Evolutionary conservation across 2,113 vertebrate species (phyloP).

Genomic region (Ahaetulla prasina): DNA sequence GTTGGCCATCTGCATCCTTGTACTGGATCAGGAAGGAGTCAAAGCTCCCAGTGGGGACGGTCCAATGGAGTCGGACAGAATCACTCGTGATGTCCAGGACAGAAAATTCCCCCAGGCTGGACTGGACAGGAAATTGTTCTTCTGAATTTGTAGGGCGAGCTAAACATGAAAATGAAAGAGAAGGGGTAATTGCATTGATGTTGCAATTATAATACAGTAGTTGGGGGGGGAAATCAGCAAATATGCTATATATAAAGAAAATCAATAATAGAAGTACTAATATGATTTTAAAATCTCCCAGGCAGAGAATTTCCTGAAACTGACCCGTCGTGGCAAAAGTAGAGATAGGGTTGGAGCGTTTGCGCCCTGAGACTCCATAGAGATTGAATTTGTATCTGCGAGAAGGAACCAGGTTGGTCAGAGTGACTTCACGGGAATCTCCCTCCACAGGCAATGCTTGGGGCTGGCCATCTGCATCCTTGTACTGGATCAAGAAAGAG

Average conservation of each 20-base stretch:
- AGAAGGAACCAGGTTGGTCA: conserved; percentile 41
- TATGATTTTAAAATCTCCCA: background rate
- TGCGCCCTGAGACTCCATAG: conserved; percentile 39
- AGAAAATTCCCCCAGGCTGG: background rate
- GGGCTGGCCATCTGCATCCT: conserved; percentile 20
- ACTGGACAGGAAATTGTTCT: background rate
- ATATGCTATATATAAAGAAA: background rate
- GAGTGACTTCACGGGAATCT: conserved; percentile 10
- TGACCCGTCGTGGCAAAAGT: background rate
- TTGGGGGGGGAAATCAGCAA: background rate
- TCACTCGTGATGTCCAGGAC: background rate
- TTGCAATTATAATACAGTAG: background rate
- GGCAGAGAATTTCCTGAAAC: background rate
- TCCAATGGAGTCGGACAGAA: too few relatives aligned
- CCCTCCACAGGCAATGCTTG: conserved; percentile 44
- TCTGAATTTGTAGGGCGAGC: too few relatives aligned
- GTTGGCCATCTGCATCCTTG: too few relatives aligned
- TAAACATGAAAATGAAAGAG: too few relatives aligned
- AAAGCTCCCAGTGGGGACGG: background rate
- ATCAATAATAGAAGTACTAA: background rate
- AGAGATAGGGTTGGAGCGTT: conserved; percentile 37
- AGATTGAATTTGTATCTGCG: conserved; percentile 61
- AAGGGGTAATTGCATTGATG: background rate
- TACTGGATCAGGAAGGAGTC: background rate
- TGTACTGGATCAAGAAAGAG: conserved; percentile 41